These are phyloP conservation scores for Saccopteryx bilineata DNA, from an alignment of 2,113 vertebrate species.

Conservation along the genomic window DNA sequence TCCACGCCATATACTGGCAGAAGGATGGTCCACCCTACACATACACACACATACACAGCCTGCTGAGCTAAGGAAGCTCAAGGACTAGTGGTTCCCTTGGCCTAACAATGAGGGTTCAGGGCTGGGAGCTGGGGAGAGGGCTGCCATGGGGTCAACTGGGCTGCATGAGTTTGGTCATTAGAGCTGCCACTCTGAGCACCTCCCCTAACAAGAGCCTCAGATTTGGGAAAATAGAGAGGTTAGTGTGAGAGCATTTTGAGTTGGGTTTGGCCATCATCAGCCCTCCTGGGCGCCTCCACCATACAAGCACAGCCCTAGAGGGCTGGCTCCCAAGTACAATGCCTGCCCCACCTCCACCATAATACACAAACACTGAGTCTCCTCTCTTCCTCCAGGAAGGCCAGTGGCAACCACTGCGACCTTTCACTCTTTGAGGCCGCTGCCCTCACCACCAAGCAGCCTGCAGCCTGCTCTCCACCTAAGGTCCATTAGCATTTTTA, in stretches of 20 bases:
- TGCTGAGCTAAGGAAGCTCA: background rate
- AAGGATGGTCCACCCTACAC: background rate
- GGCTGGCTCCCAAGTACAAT: background rate
- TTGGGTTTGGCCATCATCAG: background rate
- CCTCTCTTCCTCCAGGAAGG: background rate
- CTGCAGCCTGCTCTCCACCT: background rate
- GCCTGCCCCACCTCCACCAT: background rate
- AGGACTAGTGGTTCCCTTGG: background rate
- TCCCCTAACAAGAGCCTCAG: background rate
- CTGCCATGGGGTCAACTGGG: background rate
- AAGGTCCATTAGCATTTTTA: constrained; percentile 73
- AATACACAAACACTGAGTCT: background rate
- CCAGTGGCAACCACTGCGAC: background rate
- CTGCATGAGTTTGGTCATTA: background rate
- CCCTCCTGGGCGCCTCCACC: background rate
- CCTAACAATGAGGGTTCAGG: background rate
- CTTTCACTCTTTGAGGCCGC: background rate
- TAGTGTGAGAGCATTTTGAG: background rate
- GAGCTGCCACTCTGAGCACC: background rate
- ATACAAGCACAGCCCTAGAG: background rate
- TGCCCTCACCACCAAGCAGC: background rate
- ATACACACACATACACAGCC: background rate
- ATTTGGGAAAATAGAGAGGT: background rate
- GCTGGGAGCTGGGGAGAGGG: background rate
- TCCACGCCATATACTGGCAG: background rate